phyloP scores from a whole-genome alignment of 2,113 vertebrate species.

The Labeo rohita region DNA sequence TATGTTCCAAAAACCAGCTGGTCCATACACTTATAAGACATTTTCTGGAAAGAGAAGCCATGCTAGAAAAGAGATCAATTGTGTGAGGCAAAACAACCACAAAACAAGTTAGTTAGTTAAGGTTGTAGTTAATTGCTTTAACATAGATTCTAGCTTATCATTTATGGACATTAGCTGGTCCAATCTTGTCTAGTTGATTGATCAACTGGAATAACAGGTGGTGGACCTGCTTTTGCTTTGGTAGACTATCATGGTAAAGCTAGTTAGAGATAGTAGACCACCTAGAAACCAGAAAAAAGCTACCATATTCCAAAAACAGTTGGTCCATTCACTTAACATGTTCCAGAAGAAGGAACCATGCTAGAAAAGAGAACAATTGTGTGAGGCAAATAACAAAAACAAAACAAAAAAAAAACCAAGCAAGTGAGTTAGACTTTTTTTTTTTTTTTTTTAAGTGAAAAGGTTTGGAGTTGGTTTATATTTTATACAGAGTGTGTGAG shows the following conservation, averaged over 20 bases:
- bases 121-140: neutral
- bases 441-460: too few species aligned
- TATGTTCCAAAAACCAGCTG: too few species aligned
- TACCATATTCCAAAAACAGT: too few species aligned
- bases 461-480: neutral
- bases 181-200: neutral
- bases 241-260: neutral
- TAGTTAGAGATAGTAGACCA: neutral
- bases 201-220: neutral
- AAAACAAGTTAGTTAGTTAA: neutral
- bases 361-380: neutral
- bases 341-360: neutral
- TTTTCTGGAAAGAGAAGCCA: neutral
- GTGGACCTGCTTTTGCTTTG: neutral
- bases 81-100: neutral
- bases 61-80: neutral
- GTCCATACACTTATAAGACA: too few species aligned
- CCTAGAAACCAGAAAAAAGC: neutral
- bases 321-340: neutral
- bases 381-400: neutral
- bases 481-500: neutral
- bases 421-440: too few species aligned
- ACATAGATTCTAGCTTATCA: neutral
- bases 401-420: too few species aligned
- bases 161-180: neutral